Conservation (phyloP, 2,113 vertebrate genomes). For the Clupea harengus region DNA sequence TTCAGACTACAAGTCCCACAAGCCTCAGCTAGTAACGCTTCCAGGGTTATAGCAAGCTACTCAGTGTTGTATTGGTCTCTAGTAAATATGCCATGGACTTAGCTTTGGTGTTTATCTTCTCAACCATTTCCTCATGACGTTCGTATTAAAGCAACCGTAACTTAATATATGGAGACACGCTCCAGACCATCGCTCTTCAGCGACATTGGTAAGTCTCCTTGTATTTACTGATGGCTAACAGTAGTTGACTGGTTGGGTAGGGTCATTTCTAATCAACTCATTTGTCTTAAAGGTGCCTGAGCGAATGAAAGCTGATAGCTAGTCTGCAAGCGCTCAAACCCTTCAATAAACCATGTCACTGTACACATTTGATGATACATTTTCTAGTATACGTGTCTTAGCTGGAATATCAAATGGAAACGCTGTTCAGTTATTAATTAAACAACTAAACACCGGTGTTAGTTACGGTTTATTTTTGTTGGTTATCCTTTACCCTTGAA, state of each 20-base stretch:
- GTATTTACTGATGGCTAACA: not conserved
- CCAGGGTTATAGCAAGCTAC: not conserved
- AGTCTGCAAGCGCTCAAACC: not conserved
- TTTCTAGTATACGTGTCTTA: too few species aligned
- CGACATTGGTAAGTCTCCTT: conserved; percentile 43
- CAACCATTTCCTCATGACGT: not conserved
- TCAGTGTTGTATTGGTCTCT: not conserved
- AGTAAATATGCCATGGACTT: not conserved
- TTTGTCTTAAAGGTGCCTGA: conserved; percentile 19
- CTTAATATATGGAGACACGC: conserved; percentile 40
- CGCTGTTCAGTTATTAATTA: too few species aligned
- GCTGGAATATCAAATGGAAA: too few species aligned
- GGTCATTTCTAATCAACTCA: conserved; percentile 23
- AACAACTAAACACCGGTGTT: too few species aligned
- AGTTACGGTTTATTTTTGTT: too few species aligned
- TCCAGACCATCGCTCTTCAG: conserved; percentile 45
- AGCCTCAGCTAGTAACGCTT: not conserved
- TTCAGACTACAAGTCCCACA: not conserved
- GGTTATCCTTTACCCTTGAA: too few species aligned
- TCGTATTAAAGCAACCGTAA: not conserved
- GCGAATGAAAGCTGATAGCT: not conserved
- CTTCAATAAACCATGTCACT: too few species aligned
- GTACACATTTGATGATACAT: too few species aligned
- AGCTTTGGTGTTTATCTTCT: not conserved
- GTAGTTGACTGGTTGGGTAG: not conserved